These are phyloP conservation scores for Halictus quadricinctus DNA, from an alignment of 2,888 invertebrate genomes.

Conservation along the genomic window DNA sequence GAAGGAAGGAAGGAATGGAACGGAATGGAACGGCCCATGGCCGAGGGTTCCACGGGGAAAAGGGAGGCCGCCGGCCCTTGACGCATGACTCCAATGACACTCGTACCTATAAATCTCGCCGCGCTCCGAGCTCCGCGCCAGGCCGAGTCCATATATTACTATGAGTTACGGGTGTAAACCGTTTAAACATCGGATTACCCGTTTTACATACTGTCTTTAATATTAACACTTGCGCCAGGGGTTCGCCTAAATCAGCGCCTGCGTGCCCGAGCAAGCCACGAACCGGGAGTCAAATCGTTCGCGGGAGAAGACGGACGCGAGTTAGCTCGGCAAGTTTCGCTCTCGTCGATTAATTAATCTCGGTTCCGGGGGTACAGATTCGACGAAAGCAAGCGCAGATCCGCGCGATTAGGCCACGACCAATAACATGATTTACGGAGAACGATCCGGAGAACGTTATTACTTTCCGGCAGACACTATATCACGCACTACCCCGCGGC, in stretches of 20 bases:
- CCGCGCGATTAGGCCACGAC: conserved; percentile 52
- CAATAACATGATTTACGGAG: conserved; percentile 57
- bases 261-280: neutral
- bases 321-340: conserved; percentile 33
- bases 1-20: neutral
- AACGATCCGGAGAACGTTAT: conserved; percentile 50
- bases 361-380: neutral
- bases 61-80: conserved; percentile 67
- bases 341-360: conserved; percentile 32
- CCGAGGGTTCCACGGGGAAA: conserved; percentile 21
- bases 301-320: neutral
- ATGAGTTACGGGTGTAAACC: conserved; percentile 81
- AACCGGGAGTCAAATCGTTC: conserved; percentile 27
- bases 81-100: conserved; percentile 81
- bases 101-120: conserved; percentile 80
- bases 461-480: conserved; percentile 56
- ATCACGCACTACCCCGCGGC: conserved; percentile 41
- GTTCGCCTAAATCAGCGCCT: conserved; percentile 58
- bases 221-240: conserved; percentile 76
- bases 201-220: conserved; percentile 80
- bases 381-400: conserved; percentile 33
- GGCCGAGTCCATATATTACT: conserved; percentile 80
- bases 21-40: neutral
- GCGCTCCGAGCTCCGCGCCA: conserved; percentile 71
- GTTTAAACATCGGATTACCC: conserved; percentile 81